These are phyloP conservation scores for Aspidoscelis tigris DNA, from an alignment of 2,113 vertebrate species.

Conservation along the genomic window DNA sequence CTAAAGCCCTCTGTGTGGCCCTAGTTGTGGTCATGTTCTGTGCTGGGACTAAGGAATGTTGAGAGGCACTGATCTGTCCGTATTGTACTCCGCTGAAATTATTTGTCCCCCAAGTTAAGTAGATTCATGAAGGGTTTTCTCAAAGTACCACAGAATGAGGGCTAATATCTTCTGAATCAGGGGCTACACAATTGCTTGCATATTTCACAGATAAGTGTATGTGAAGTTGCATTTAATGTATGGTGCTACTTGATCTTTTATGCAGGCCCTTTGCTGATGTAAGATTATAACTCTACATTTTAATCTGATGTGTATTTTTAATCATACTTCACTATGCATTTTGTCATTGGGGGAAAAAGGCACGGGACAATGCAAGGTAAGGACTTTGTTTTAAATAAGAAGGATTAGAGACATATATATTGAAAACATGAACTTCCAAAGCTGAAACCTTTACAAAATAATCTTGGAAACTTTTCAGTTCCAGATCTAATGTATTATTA, in stretches of 20 bases:
- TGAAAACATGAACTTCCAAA: slow-evolving; percentile 27
- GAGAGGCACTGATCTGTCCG: background rate
- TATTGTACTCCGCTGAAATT: background rate
- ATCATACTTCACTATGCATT: too few species aligned
- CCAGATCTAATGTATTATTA: background rate
- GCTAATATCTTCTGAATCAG: background rate
- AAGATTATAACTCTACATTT: slow-evolving; percentile 22
- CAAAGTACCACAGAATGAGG: background rate
- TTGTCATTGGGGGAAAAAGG: background rate
- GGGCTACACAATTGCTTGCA: background rate
- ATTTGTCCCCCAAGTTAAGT: background rate
- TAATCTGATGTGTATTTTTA: slow-evolving; percentile 12
- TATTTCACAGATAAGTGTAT: slow-evolving; percentile 1
- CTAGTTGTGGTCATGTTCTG: background rate
- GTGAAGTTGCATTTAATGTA: background rate
- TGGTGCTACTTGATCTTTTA: background rate
- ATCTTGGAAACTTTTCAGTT: background rate
- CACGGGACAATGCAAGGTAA: background rate
- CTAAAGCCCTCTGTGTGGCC: too few species aligned
- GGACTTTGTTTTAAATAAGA: rapidly evolving
- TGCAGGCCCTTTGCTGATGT: background rate
- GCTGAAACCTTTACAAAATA: slow-evolving; percentile 1
- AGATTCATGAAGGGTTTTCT: background rate
- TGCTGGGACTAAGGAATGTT: background rate
- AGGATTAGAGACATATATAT: background rate